A percentile compares a stretch with the other conserved stretches of the same genome.
Conservation (phyloP, 1,140 invertebrate species). For the Zaprionus africanus region DNA sequence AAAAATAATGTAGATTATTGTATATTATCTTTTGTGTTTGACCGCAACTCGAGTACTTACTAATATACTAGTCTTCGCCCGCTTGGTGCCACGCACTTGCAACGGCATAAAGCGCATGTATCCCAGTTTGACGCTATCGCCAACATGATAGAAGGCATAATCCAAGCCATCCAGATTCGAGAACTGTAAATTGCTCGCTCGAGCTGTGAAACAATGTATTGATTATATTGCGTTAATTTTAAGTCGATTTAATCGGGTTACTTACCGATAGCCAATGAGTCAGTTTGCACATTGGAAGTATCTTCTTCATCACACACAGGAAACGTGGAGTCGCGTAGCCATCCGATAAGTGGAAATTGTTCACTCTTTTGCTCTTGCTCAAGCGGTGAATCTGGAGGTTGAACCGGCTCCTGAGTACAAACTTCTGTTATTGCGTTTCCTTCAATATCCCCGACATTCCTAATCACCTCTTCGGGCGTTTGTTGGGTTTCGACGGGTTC, state of each 20-base stretch:
- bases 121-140: not conserved
- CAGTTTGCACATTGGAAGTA: not conserved
- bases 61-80: slow-evolving; percentile 37
- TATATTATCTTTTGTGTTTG: not conserved
- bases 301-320: not conserved
- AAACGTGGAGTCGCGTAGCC: not conserved
- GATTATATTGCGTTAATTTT: not conserved
- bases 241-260: not conserved
- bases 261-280: slow-evolving; percentile 17
- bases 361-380: not conserved
- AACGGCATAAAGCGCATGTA: slow-evolving; percentile 18
- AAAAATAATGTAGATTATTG: not conserved
- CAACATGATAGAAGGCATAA: slow-evolving; percentile 10
- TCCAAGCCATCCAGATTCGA: slow-evolving; percentile 19
- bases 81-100: slow-evolving; percentile 44
- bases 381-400: not conserved
- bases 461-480: not conserved
- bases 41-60: slow-evolving; percentile 23
- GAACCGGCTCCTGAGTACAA: not conserved
- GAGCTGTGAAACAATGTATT: slow-evolving; percentile 29
- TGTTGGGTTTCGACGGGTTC: not conserved
- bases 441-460: not conserved
- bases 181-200: slow-evolving; percentile 47
- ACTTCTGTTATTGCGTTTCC: not conserved
- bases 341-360: slow-evolving; percentile 11